phyloP scores from a whole-genome alignment of 2,113 vertebrate species.

The Entomyzon cyanotis region DNA sequence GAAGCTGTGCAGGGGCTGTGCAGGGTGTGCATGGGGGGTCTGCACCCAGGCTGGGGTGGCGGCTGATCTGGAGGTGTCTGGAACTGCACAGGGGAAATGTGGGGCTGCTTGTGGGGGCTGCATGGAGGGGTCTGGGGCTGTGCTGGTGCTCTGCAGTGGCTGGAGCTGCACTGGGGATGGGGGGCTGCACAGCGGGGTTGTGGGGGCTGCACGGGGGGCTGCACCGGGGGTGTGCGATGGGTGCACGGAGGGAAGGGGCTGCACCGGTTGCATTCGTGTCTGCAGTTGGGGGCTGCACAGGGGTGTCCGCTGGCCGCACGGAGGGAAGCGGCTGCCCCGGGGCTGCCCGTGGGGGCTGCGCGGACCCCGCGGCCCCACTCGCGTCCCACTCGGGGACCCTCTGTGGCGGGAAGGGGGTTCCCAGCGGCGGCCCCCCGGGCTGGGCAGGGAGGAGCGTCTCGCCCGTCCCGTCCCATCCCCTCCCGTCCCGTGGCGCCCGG shows the following conservation, averaged over 20 bases:
- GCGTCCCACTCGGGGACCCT: neutral
- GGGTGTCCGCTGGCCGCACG: too few relatives aligned
- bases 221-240: neutral
- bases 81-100: neutral
- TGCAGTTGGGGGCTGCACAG: neutral
- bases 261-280: too few relatives aligned
- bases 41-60: neutral
- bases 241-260: neutral
- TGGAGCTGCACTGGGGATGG: neutral
- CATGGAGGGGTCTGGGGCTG: neutral
- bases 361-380: neutral
- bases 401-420: neutral
- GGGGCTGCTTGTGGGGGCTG: neutral
- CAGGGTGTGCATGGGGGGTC: neutral
- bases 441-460: neutral
- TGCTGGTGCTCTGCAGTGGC: neutral
- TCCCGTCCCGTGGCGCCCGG: neutral
- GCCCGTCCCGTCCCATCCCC: neutral
- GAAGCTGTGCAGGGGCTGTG: neutral
- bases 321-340: too few relatives aligned
- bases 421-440: neutral
- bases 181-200: neutral
- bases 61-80: neutral
- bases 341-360: too few relatives aligned
- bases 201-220: neutral